Conservation (phyloP, 2,888 invertebrate species). For the Cryptus armator region DNA sequence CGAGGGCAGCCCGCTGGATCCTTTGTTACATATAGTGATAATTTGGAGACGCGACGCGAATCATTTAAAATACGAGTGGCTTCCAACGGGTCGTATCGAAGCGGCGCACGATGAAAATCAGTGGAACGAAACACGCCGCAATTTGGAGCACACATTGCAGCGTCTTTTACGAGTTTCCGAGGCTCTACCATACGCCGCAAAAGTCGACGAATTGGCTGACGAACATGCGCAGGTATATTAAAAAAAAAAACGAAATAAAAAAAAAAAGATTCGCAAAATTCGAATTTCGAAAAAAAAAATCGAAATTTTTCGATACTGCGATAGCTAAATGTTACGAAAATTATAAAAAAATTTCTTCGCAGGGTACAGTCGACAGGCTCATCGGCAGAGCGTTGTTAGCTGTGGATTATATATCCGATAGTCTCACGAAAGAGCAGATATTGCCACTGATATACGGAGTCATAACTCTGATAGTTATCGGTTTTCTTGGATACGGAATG, state of each 20-base stretch:
- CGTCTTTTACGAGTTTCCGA: constrained; percentile 91
- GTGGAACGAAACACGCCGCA: constrained; percentile 90
- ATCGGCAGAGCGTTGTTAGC: constrained; percentile 89
- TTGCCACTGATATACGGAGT: constrained; percentile 92
- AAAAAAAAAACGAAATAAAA: background rate
- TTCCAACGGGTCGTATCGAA: constrained; percentile 89
- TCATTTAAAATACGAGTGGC: constrained; percentile 97
- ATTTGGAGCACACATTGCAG: constrained; percentile 90
- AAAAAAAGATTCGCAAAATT: background rate
- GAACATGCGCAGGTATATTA: constrained; percentile 86
- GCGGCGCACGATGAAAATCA: constrained; percentile 86
- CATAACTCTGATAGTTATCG: constrained; percentile 92
- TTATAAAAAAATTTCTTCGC: constrained; percentile 30
- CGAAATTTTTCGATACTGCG: background rate
- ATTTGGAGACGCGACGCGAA: constrained; percentile 95
- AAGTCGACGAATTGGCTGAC: constrained; percentile 87
- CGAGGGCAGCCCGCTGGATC: constrained; percentile 88
- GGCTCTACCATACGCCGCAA: constrained; percentile 91
- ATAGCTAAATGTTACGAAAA: background rate
- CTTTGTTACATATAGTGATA: constrained; percentile 93
- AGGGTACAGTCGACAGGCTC: constrained; percentile 90
- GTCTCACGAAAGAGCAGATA: constrained; percentile 91
- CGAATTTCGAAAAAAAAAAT: background rate
- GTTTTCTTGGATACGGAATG: constrained; percentile 94
- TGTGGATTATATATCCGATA: constrained; percentile 90